These are phyloP conservation scores for Clarias batrachus DNA, from an alignment of 2,113 vertebrate genomes.

Conservation along the genomic window DNA sequence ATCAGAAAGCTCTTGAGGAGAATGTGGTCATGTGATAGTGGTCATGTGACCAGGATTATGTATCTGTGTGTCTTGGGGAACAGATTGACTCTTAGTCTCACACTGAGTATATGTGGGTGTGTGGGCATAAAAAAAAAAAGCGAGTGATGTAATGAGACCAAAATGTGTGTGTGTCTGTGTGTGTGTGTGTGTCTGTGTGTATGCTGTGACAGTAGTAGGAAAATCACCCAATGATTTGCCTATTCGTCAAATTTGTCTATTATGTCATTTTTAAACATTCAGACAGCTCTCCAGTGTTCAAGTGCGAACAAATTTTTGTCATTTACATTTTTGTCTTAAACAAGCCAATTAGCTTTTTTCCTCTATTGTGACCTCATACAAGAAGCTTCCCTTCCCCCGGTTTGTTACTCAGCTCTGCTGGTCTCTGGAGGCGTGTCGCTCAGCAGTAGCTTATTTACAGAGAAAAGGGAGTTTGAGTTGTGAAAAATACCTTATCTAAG, in stretches of 20 bases:
- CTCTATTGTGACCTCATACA: too few relatives aligned
- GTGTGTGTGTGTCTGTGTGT: neutral
- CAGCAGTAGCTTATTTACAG: too few relatives aligned
- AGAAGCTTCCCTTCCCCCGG: too few relatives aligned
- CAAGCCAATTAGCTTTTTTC: too few relatives aligned
- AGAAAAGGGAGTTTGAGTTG: too few relatives aligned
- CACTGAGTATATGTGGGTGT: conserved; percentile 13
- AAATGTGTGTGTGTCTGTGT: neutral
- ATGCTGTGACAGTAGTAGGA: neutral
- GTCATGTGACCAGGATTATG: conserved; percentile 1
- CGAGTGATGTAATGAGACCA: neutral
- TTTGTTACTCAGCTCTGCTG: too few relatives aligned
- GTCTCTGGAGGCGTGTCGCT: too few relatives aligned
- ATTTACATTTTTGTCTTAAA: too few relatives aligned
- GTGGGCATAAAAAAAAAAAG: neutral
- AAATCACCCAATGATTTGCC: neutral
- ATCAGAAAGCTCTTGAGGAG: neutral
- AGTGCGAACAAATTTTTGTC: too few relatives aligned
- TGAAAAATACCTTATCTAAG: too few relatives aligned
- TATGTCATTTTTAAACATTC: too few relatives aligned
- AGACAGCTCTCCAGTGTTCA: too few relatives aligned
- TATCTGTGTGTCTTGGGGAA: neutral
- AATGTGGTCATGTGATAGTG: conserved; percentile 15
- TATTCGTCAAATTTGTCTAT: neutral
- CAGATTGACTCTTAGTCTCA: neutral